Evolutionary conservation across 2,113 vertebrate species (phyloP).

Genomic region (Colaptes auratus): DNA sequence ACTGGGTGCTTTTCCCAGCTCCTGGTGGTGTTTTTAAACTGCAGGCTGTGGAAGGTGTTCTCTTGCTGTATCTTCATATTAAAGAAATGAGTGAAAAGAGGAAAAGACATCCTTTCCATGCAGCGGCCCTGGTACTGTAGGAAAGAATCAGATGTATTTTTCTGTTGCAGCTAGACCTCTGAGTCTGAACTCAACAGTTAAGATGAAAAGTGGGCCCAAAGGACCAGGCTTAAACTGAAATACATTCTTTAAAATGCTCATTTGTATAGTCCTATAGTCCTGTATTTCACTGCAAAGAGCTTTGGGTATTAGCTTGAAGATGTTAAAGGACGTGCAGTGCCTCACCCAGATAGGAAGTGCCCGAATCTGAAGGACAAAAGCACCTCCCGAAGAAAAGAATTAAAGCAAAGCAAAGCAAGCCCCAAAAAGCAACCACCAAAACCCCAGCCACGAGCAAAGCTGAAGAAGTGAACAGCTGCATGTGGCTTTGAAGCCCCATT

Average conservation of each 20-base stretch:
- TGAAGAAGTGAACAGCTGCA: background rate
- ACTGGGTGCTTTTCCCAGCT: background rate
- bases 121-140: background rate
- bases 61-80: background rate
- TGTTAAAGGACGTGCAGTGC: background rate
- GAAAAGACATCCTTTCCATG: background rate
- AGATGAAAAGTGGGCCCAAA: background rate
- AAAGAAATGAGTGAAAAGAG: background rate
- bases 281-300: background rate
- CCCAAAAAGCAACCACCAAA: background rate
- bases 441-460: background rate
- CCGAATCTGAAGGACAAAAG: background rate
- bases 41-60: background rate
- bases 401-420: background rate
- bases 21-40: background rate
- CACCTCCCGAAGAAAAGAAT: background rate
- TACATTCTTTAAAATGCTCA: background rate
- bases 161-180: background rate
- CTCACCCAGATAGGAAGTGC: background rate
- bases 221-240: background rate
- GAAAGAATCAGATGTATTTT: background rate
- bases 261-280: background rate
- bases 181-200: background rate
- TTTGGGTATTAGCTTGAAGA: background rate
- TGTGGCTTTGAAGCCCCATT: fast-evolving